A percentile compares a stretch with the other conserved stretches of the same genome.
Evolutionary conservation across 2,888 invertebrate species (phyloP).

Genomic region (Ornithoptera alexandrae): DNA sequence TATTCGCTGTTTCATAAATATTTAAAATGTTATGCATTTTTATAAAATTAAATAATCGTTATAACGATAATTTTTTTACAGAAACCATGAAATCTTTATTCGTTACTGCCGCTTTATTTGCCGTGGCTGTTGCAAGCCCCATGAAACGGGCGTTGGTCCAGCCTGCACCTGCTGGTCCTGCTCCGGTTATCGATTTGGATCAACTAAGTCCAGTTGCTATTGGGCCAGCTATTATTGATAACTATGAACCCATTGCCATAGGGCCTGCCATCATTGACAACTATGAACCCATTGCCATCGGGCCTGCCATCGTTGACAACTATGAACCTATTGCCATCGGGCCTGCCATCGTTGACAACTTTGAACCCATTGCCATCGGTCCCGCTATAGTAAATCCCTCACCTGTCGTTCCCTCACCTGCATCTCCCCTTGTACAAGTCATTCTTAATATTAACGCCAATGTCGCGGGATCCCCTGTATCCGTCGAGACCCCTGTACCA

Average conservation of each 20-base stretch:
- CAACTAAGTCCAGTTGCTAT: constrained; percentile 7
- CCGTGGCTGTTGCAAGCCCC: constrained; percentile 39
- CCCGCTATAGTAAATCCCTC: constrained; percentile 31
- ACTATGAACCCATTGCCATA: constrained; percentile 35
- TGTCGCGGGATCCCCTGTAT: constrained; percentile 16
- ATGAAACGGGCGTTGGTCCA: constrained; percentile 33
- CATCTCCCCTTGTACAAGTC: constrained; percentile 41
- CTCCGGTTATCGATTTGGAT: constrained; percentile 31
- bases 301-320: constrained; percentile 33
- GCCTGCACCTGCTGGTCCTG: constrained; percentile 34
- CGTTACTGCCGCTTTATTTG: constrained; percentile 43
- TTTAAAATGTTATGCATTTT: constrained; percentile 8
- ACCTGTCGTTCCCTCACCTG: constrained; percentile 6
- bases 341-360: constrained; percentile 28
- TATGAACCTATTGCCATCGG: constrained; percentile 36
- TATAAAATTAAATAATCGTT: too few relatives aligned
- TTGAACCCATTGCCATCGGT: constrained; percentile 27
- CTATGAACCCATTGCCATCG: constrained; percentile 25
- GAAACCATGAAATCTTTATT: constrained; percentile 39
- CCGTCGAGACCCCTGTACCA: constrained; percentile 22
- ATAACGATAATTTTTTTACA: constrained; percentile 24
- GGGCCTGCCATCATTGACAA: constrained; percentile 29
- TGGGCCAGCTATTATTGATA: constrained; percentile 39
- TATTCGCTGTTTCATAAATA: not conserved
- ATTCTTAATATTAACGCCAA: constrained; percentile 33